Percentiles rank a stretch among this genome's conserved stretches.
These are phyloP conservation scores for pig (Sus scrofa) DNA, from an alignment of 2,113 vertebrate species.

Conservation along the genomic window DNA sequence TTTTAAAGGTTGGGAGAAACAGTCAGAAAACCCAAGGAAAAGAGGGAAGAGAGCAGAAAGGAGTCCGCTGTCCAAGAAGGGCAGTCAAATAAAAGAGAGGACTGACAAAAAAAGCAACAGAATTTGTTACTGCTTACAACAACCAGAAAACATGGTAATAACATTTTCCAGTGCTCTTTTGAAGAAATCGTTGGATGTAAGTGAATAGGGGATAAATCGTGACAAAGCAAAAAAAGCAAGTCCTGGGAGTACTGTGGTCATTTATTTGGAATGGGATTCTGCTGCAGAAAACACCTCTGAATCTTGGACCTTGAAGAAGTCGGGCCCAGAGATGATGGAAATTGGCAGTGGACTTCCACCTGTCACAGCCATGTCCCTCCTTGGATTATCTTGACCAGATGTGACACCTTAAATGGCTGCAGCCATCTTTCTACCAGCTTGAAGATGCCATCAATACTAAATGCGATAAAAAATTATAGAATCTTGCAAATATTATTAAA, in stretches of 20 bases:
- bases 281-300: background rate
- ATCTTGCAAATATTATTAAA: background rate
- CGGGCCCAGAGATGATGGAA: background rate
- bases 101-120: background rate
- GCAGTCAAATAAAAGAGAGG: background rate
- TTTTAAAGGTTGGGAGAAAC: background rate
- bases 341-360: background rate
- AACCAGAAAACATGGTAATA: background rate
- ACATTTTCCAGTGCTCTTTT: background rate
- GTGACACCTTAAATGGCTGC: background rate
- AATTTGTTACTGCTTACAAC: background rate
- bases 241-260: background rate
- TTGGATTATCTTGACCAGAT: background rate
- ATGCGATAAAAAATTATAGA: background rate
- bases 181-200: background rate
- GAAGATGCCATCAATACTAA: background rate
- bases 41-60: background rate
- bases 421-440: background rate
- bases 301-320: background rate
- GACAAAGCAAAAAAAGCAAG: background rate
- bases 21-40: background rate
- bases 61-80: background rate
- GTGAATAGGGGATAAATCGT: background rate
- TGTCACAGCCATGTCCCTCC: background rate
- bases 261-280: background rate